Conservation (phyloP, 1,140 invertebrate genomes). For the Babylonia areolata region DNA sequence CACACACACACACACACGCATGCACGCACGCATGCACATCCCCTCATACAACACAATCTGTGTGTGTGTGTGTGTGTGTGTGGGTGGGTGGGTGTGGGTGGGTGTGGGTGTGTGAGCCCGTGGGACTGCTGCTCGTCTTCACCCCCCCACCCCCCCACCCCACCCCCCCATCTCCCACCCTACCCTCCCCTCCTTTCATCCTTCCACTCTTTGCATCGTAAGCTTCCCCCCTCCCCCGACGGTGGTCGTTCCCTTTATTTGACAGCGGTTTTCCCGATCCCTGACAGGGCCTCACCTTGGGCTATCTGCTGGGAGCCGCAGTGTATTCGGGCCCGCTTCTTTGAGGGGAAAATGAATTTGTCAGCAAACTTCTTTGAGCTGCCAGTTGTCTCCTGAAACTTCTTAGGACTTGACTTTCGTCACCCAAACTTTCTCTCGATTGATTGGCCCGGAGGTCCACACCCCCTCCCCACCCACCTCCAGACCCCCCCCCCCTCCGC, state of each 20-base stretch:
- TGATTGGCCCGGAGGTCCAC: too few species aligned
- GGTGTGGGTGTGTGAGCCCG: too few species aligned
- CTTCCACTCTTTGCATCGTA: not conserved
- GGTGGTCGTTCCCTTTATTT: not conserved
- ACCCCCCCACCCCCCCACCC: too few species aligned
- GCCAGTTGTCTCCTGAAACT: not conserved
- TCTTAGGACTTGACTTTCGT: not conserved
- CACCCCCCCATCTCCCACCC: too few species aligned
- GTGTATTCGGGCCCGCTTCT: not conserved
- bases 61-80: too few species aligned
- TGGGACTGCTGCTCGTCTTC: too few species aligned
- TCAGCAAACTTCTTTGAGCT: slow-evolving; percentile 10
- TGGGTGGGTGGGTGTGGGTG: too few species aligned
- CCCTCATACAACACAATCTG: too few species aligned
- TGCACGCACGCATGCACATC: too few species aligned
- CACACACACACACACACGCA: too few species aligned
- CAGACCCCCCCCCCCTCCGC: not conserved
- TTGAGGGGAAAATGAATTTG: slow-evolving; percentile 30
- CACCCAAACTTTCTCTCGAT: too few species aligned
- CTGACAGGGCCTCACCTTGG: slow-evolving; percentile 14
- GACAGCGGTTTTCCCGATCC: not conserved
- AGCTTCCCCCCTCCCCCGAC: not conserved
- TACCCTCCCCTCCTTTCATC: too few species aligned
- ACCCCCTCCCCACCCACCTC: not conserved
- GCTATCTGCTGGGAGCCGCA: not conserved